Conservation (phyloP, 64 coral and sea anemone genomes). For the Porites australiensis region DNA sequence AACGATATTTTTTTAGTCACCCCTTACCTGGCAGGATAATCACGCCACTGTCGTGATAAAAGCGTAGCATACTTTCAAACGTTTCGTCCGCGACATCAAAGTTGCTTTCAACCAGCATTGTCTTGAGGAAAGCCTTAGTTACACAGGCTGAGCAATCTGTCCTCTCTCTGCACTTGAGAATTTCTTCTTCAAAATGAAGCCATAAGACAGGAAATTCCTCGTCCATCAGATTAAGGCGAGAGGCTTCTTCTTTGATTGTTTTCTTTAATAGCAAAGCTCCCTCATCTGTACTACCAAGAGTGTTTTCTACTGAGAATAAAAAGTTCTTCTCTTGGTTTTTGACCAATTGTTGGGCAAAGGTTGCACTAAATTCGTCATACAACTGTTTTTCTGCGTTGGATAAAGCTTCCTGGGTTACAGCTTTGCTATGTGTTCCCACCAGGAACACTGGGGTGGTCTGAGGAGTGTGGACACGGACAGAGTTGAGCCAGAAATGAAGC, state of each 20-base stretch:
- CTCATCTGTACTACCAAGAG: constrained; percentile 26
- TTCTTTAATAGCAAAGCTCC: constrained; percentile 41
- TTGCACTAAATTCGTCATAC: constrained; percentile 20
- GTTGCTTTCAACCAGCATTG: constrained; percentile 18
- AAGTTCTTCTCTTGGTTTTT: constrained; percentile 7
- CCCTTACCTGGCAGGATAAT: constrained; percentile 82
- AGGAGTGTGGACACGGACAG: constrained; percentile 72
- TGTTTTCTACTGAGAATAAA: constrained; percentile 78
- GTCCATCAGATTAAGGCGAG: constrained; percentile 1
- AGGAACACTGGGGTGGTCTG: constrained; percentile 67
- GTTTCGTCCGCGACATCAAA: constrained; percentile 6
- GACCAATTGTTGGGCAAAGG: constrained; percentile 71
- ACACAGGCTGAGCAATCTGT: constrained; percentile 33
- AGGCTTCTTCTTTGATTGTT: constrained; percentile 71
- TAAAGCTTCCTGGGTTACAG: constrained; percentile 34
- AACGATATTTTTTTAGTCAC: background rate
- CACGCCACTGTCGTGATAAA: constrained; percentile 87
- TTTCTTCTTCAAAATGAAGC: constrained; percentile 88
- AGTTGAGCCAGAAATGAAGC: constrained; percentile 84
- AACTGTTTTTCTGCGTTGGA: constrained; percentile 22
- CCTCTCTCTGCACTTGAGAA: constrained; percentile 38
- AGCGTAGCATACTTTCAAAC: constrained; percentile 75
- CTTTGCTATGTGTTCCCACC: constrained; percentile 69
- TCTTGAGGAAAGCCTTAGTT: constrained; percentile 17
- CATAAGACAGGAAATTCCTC: constrained; percentile 74